These are phyloP conservation scores for Bradypodion pumilum DNA, from an alignment of 2,797 vertebrate species.

Conservation along the genomic window DNA sequence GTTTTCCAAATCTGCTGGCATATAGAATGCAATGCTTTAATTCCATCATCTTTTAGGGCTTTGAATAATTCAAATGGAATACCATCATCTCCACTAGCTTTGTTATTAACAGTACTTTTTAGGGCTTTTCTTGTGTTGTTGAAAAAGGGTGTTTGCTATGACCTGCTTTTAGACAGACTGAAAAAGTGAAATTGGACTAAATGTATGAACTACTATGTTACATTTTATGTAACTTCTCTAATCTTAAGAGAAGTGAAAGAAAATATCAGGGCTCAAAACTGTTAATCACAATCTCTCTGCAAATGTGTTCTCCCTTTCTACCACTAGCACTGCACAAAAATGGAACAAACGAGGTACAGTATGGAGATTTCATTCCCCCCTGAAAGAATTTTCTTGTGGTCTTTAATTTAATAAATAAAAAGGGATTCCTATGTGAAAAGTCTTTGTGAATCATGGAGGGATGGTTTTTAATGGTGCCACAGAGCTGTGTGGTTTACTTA, in stretches of 20 bases:
- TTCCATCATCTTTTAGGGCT: too few relatives aligned
- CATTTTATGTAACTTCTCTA: background rate
- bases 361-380: background rate
- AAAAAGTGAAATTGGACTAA: background rate
- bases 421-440: background rate
- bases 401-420: background rate
- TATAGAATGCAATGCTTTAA: too few relatives aligned
- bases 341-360: conserved; percentile 5
- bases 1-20: too few relatives aligned
- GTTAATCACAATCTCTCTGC: background rate
- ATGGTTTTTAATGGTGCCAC: background rate
- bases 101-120: too few relatives aligned
- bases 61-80: too few relatives aligned
- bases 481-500: background rate
- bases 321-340: background rate
- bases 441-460: background rate
- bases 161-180: background rate
- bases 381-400: background rate
- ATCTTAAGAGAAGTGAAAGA: background rate
- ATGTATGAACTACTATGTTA: background rate
- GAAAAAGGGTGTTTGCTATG: too few relatives aligned
- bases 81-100: too few relatives aligned
- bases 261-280: background rate
- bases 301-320: background rate
- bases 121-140: too few relatives aligned